Evolutionary conservation across 1,140 invertebrate species (phyloP).

Genomic region (Mylabris phalerata): DNA sequence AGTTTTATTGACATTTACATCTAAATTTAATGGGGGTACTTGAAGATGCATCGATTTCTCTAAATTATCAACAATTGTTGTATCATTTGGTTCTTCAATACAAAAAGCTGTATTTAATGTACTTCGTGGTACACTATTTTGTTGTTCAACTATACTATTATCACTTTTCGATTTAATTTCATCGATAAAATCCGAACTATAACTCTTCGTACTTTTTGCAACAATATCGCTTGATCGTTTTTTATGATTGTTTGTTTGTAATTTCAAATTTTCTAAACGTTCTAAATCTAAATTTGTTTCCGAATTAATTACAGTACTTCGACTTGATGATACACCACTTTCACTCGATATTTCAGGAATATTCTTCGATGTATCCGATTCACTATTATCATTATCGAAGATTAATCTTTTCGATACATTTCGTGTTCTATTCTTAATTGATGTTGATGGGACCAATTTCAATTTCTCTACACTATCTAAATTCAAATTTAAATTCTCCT

Average conservation of each 20-base stretch:
- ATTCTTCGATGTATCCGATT: slow-evolving; percentile 41
- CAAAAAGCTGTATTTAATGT: too few relatives aligned
- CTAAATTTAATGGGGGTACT: too few relatives aligned
- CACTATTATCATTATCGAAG: slow-evolving; percentile 18
- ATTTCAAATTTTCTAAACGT: slow-evolving; percentile 1
- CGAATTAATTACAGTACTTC: slow-evolving; percentile 11
- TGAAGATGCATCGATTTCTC: too few relatives aligned
- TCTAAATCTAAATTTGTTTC: background rate
- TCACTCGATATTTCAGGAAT: slow-evolving; percentile 40
- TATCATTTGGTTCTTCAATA: too few relatives aligned
- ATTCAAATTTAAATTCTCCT: slow-evolving; percentile 27
- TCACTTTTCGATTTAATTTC: background rate
- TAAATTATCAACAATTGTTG: too few relatives aligned
- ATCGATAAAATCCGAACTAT: slow-evolving; percentile 7
- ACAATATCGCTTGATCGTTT: background rate
- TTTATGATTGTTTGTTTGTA: background rate
- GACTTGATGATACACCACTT: slow-evolving; percentile 22
- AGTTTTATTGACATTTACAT: too few relatives aligned
- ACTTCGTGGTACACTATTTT: too few relatives aligned
- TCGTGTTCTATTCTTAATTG: background rate
- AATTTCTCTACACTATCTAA: slow-evolving; percentile 26
- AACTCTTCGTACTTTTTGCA: background rate
- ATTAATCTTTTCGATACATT: slow-evolving; percentile 9
- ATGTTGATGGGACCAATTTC: slow-evolving; percentile 15
- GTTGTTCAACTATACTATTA: background rate